phyloP scores from a whole-genome alignment of 2,797 vertebrate species.

The Okamejei kenojei region DNA sequence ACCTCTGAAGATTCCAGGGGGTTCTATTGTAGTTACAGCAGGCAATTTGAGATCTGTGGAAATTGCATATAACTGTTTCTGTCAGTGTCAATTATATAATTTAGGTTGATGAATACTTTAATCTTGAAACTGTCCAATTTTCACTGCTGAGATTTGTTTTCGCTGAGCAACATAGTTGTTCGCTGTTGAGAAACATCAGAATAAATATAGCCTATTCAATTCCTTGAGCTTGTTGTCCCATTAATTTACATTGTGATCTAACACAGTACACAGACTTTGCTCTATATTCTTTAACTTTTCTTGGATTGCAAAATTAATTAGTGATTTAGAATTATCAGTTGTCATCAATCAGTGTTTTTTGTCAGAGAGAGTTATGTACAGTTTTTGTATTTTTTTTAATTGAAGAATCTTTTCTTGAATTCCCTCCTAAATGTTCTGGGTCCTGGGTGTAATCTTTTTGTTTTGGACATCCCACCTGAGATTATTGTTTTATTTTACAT shows the following conservation, averaged over 20 bases:
- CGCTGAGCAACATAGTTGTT: not conserved
- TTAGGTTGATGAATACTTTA: not conserved
- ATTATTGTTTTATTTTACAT: no score
- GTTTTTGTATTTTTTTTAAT: not conserved
- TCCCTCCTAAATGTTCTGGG: not conserved
- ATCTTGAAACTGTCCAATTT: not conserved
- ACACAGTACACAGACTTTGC: not conserved
- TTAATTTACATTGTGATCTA: not conserved
- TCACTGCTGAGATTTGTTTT: not conserved
- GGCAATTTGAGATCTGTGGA: not conserved
- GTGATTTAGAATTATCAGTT: not conserved
- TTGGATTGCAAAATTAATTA: not conserved
- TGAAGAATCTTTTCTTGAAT: not conserved
- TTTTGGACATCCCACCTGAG: not conserved
- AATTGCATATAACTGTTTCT: not conserved
- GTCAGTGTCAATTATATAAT: not conserved
- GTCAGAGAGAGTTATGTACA: not conserved
- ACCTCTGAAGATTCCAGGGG: not conserved
- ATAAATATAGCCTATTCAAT: not conserved
- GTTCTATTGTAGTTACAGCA: not conserved
- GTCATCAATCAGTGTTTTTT: not conserved
- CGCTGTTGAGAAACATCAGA: not conserved
- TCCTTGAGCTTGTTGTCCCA: not conserved
- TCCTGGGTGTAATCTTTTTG: not conserved
- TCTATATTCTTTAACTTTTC: not conserved